phyloP scores from a whole-genome alignment of 2,888 invertebrate genomes.

The Hirtodrosophila duncani region DNA sequence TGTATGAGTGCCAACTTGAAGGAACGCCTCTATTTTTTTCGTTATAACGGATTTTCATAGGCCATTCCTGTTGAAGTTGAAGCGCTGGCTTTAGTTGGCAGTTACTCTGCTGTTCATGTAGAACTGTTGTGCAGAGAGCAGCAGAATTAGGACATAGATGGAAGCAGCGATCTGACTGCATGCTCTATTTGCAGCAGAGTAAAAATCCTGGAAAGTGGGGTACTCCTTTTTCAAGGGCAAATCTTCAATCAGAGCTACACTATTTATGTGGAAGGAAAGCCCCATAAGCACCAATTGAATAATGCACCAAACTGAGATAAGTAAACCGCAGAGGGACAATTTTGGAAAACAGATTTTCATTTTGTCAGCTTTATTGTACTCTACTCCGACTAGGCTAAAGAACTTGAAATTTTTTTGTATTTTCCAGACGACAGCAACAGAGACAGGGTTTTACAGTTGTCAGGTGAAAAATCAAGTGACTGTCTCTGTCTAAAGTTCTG shows the following conservation, averaged over 20 bases:
- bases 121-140: conserved; percentile 93
- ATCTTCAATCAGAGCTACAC: conserved; percentile 94
- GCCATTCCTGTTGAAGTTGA: too few species aligned
- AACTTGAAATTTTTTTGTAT: conserved; percentile 33
- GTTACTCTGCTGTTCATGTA: conserved; percentile 90
- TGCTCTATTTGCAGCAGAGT: conserved; percentile 83
- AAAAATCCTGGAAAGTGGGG: conserved; percentile 81
- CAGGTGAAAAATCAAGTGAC: too few species aligned
- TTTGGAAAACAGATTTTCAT: conserved; percentile 95
- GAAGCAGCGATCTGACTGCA: conserved; percentile 92
- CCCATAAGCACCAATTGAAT: conserved; percentile 96
- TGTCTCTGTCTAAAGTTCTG: too few species aligned
- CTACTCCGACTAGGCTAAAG: conserved; percentile 15
- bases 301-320: conserved; percentile 96
- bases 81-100: conserved; percentile 77
- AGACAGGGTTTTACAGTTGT: too few species aligned
- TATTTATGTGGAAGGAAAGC: conserved; percentile 90
- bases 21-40: too few species aligned
- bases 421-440: too few species aligned
- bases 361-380: conserved; percentile 64
- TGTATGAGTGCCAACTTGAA: too few species aligned
- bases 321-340: conserved; percentile 92
- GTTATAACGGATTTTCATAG: too few species aligned
- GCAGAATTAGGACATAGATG: conserved; percentile 90
- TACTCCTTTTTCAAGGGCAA: conserved; percentile 83